Conservation (phyloP, 2,888 invertebrate genomes). For the Drosophila nigricruria region DNA sequence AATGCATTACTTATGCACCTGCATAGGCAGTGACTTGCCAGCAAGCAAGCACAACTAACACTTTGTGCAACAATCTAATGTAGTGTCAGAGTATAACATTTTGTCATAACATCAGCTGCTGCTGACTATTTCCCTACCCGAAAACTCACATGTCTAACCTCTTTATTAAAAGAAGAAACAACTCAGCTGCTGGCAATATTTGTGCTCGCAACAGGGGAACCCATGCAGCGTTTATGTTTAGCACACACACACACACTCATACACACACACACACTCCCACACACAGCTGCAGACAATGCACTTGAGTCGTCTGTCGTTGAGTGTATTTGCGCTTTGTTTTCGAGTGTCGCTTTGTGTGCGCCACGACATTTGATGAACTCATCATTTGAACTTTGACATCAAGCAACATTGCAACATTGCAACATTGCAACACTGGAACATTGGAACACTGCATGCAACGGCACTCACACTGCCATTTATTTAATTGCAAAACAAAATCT, state of each 20-base stretch:
- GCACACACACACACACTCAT: conserved; percentile 1
- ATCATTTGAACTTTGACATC: conserved; percentile 75
- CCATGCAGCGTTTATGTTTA: conserved; percentile 19
- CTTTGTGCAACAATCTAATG: conserved; percentile 5
- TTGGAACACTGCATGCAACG: conserved; percentile 4
- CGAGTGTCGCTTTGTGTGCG: conserved; percentile 63
- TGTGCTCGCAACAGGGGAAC: conserved; percentile 12
- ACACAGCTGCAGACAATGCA: conserved; percentile 49
- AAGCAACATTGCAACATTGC: conserved; percentile 18
- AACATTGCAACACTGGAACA: conserved; percentile 11
- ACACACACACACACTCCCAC: neutral
- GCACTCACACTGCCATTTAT: neutral
- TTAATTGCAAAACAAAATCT: conserved; percentile 35
- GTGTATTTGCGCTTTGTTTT: conserved; percentile 77
- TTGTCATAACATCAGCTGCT: conserved; percentile 1
- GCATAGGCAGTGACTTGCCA: neutral
- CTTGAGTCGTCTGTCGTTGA: conserved; percentile 70
- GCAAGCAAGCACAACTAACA: neutral
- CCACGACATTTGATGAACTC: conserved; percentile 72
- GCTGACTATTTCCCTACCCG: neutral
- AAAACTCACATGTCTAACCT: conserved; percentile 2
- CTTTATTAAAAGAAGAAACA: conserved; percentile 1
- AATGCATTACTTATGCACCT: conserved; percentile 18
- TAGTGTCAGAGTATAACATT: conserved; percentile 2
- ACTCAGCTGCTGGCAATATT: conserved; percentile 8